Base-by-base conservation (phyloP, 64 coral and sea anemone species). In the Platygyra sinensis region DNA sequence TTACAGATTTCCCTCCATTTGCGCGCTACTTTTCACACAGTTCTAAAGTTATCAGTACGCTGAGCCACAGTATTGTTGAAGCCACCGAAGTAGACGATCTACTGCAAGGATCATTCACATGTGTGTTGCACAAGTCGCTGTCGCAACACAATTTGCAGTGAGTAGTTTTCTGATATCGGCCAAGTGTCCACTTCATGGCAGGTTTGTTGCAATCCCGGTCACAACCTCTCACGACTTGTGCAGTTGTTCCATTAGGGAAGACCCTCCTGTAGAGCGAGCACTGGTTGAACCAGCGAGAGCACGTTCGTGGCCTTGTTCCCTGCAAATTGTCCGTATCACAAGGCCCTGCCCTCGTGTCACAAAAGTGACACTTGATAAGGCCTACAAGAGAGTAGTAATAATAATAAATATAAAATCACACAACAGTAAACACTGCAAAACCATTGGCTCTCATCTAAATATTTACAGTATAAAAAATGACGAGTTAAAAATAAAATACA, bases 61-160 rank as follows among this genome's bases (percentile, higher is more conserved):
- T 27, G 3, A 69, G 19, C 24, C 10, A 22, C 19, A 69, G 10
- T 30, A 2, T 22, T n/a, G 46, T 27, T 16, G 2, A 8, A 22
- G 31, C 1, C 30, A 84, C 24, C 22, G 33, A 63, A n/a, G 10
- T 22, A 24, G 38, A 67, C 19, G 63, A 64, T 49, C 62, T 84
- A 59, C 36, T 69, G 49, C 80, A 84, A 8, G 80, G 80, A 30
- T 84, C 62, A 6, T 0, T 12, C 5, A 69, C 15, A 30, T 67
- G 61, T 5, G 17, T 27, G 18, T 84, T 84, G 20, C 80, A 84
- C 30, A 84, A 67, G 62, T 84, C 80, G 30, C 33, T 67, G 20
- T 36, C 12, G 50, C 80, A 84, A 67, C 80, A 84, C 32, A 46
- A 22, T 36, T 84, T 84, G 80, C 80, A 84, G 62, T 67, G 61